Evolutionary conservation across 2,113 vertebrate genomes (phyloP), one percentile per base, ranked within the genome.

Genomic region (Daphoenositta chrysoptera): DNA sequence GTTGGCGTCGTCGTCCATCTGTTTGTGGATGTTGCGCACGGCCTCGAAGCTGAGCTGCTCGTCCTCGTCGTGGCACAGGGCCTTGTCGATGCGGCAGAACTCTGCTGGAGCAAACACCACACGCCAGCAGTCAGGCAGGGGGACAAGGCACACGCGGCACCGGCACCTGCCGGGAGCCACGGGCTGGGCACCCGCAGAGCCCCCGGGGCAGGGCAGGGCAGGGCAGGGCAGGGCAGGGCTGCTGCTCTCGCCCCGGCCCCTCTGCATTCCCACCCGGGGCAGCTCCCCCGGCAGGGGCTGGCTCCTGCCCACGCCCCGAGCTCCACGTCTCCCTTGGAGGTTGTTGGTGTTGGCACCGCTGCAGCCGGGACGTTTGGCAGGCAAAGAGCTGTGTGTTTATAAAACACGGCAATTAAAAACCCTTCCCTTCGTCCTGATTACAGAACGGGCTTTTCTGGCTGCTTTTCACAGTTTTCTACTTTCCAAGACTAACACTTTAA

Each of bases 1-100:
- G 13, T 99, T 99, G 96, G 98, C 99, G 5, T 99, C 99, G 11
- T 99, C 99, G 5, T 99, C 99, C 99, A 99, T 99, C 98, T 99
- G 99, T 68, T 99, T 99, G 97, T 99, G 99, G 97, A 99, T 99
- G 96, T 95, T 99, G 88, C 99, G 98, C 77, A 99, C 99, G 3
- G 99, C 99, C 87, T 99, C 99, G 10, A 99, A 99, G 97, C 98
- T 99, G 85, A 99, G 98, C 94, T 98, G 89, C 91, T 97, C 98
- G 3, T 99, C 99, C 60, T 99, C 99, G 22, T 99, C 98, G 22
- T 98, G 98, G 97, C 99, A 99, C 72, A 99, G 96, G 4, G 97
- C 96, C 70, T 97, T 95, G 91, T 99, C 99, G 2, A 99, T 99
- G 91, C 98, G 98, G 96, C 99, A 99, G 87, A 99, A 98, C 69